Conservation (phyloP, 2,888 invertebrate species). For the Clepsis dumicolana region DNA sequence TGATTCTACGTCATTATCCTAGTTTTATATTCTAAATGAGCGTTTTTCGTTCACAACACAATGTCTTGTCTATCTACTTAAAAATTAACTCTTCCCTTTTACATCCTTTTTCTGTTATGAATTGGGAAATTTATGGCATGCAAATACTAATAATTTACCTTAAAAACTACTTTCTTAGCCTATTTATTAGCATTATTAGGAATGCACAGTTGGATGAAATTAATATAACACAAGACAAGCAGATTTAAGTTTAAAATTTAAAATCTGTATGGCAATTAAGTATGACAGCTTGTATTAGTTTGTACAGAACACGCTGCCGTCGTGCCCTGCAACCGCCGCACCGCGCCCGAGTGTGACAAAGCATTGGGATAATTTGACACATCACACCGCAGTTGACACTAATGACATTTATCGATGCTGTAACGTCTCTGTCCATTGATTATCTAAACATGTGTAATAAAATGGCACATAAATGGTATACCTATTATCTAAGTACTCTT, state of each 20-base stretch:
- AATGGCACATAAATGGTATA: constrained; percentile 9
- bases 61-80: constrained; percentile 23
- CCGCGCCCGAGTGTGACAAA: too few species aligned
- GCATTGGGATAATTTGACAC: too few species aligned
- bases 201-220: too few species aligned
- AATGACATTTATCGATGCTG: neutral
- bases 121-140: neutral
- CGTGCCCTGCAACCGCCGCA: too few species aligned
- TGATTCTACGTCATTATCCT: neutral
- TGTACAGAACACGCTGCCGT: too few species aligned
- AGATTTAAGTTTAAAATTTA: too few species aligned
- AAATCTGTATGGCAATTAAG: too few species aligned
- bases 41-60: constrained; percentile 10
- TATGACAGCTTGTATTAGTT: too few species aligned
- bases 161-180: constrained; percentile 12
- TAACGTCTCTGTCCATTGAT: neutral
- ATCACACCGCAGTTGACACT: neutral
- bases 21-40: neutral
- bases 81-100: constrained; percentile 4
- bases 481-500: neutral
- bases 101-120: neutral
- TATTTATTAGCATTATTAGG: neutral
- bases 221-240: too few species aligned
- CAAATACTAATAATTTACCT: constrained; percentile 37
- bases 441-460: neutral